Evolutionary conservation across 2,888 invertebrate genomes (phyloP), one percentile per base, ranked within the genome.

Genomic region (Xanthorhoe designata): DNA sequence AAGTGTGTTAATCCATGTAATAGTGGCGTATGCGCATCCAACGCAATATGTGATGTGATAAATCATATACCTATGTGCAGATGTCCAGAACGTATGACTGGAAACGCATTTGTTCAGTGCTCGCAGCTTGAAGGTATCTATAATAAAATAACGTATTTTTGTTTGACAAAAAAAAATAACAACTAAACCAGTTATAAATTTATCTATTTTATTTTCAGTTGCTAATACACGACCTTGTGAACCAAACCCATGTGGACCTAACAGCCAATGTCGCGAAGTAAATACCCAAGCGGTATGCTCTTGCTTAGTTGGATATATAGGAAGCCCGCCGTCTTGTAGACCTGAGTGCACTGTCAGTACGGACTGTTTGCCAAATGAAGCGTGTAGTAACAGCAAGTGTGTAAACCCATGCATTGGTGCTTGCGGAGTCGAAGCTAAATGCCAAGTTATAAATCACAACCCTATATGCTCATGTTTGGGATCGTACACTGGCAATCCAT

Each of bases 321-420:
- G 97, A 70, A 95, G 94, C 73, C 97, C 97, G 49, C 97, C 97
- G 1, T 94, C 95, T 9, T 97, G 97, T 80, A 93, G 97, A 77
- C 97, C 97, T 15, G 97, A 97, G 87, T 97, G 97, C 82, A 94
- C 95, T 47, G 94, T 95, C 4, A 97, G 96, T 82, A 94, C 96
- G 0, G 97, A 97, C 83, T 97, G 97, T 85, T 85, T 95, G 4
- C 95, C 95, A 53, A 96, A 94, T 73, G 94, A 96, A 88, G 96
- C 97, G 4, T 97, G 97, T 78, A 95, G 95, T 61, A 97, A 97
- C 81, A 96, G 96, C 82, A 96, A 96, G 89, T 98, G 98, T 82
- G 91, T 95, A 35, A 95, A 97, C 84, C 97, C 97, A n/a, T 97
- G 97, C 79, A 95, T 95, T 62, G 97, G 97, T 76, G 95, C 96